Base-by-base conservation (phyloP, 2,113 vertebrate genomes). In the Osmerus mordax region DNA sequence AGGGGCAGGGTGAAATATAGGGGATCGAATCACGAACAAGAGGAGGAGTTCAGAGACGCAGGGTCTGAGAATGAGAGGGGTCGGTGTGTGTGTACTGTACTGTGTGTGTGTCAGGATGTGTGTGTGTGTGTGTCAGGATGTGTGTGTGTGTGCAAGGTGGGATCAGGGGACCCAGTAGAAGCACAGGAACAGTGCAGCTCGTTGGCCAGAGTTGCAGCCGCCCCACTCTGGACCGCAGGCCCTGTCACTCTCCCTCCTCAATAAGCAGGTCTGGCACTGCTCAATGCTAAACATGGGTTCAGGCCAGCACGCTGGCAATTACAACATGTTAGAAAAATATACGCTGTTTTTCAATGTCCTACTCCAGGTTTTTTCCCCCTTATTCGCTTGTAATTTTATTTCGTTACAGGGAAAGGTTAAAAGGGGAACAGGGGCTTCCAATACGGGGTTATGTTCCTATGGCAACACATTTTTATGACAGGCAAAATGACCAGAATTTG, bases 241-340 rank as follows among this genome's bases (percentile, higher is more conserved):
- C 25, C 66, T 56, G 70, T 80, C 79, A 83, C 85, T 74, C 78
- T 78, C 70, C 76, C 28, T 65, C 83, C 67, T 65, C 62, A 72
- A 74, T 81, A 78, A 86, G 78, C 77, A 86, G 79, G 81, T 83
- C 83, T 87, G 89, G 81, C 86, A 67, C 78, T 23, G 72, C 71
- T 77, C 71, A 72, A 62, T 73, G 73, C 77, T 83, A 79, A 87
- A 85, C 69, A 80, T 83, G 79, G 80, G 73, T 83, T 75, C 78
- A 76, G 73, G 73, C 84, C 81, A 83, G 55, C 73, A 76, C 76
- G 71, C 74, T 53, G 76, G 82, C 79, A 87, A 87, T 88, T 87
- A 86, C 77, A 83, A 79, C 81, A 85, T 78, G 72, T 83, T 82
- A 78, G 72, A 83, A 85, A 89, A 88, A 87, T 83, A 89, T 65